These are phyloP conservation scores for Pteruthius melanotis DNA, from an alignment of 2,113 vertebrate species.

Conservation along the genomic window DNA sequence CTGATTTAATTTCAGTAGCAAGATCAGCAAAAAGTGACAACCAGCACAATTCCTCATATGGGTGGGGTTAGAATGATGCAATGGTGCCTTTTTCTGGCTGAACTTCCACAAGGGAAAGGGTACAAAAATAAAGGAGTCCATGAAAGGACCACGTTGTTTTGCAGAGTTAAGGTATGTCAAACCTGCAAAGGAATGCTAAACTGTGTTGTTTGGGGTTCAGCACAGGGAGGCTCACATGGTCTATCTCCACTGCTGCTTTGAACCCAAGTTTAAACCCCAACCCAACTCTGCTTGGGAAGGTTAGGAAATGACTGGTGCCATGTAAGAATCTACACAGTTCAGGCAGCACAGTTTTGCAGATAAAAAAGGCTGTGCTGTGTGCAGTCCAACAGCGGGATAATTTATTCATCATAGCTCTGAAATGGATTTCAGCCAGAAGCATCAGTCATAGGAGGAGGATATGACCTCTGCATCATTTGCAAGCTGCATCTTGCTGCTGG, in stretches of 20 bases:
- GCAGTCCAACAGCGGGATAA: accelerated
- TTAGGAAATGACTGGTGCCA: background rate
- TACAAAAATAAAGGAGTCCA: background rate
- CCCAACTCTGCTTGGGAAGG: background rate
- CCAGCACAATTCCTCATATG: background rate
- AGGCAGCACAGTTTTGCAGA: background rate
- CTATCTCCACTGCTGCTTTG: background rate
- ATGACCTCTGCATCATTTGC: background rate
- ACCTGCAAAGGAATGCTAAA: background rate
- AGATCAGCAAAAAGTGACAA: background rate
- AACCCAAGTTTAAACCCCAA: background rate
- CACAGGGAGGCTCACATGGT: background rate
- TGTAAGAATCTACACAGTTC: background rate
- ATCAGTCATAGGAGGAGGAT: background rate
- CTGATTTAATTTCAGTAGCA: background rate
- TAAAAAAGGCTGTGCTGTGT: background rate
- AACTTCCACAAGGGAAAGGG: background rate
- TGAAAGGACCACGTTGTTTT: background rate
- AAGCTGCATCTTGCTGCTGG: background rate
- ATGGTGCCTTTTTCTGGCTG: background rate
- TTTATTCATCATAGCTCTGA: background rate
- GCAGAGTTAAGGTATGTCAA: background rate
- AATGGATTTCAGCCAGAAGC: background rate
- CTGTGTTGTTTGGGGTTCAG: background rate
- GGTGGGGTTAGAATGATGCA: background rate